Percentiles rank a stretch among this genome's conserved stretches.
Conservation (phyloP, 2,113 vertebrate species). For the Cyprinodon variegatus region DNA sequence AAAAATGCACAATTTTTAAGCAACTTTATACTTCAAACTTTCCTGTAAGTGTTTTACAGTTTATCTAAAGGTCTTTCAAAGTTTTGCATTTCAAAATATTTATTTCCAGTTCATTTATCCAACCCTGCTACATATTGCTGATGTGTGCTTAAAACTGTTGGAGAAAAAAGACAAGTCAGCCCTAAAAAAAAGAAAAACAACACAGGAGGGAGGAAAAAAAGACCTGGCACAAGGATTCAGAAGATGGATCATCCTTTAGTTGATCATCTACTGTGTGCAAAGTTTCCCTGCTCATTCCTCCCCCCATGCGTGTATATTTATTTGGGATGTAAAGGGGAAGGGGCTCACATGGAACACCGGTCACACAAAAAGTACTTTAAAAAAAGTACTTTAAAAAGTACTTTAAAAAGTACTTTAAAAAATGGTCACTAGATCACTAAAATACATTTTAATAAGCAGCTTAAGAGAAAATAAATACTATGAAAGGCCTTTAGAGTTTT, state of each 20-base stretch:
- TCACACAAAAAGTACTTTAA: not conserved
- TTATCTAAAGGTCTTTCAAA: not conserved
- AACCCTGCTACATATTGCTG: not conserved
- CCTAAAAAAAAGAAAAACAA: too few relatives aligned
- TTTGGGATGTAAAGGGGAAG: not conserved
- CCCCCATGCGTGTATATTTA: too few relatives aligned
- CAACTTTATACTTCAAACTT: not conserved
- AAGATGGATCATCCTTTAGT: too few relatives aligned
- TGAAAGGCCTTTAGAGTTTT: not conserved
- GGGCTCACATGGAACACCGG: too few relatives aligned
- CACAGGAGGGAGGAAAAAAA: not conserved
- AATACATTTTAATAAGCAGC: not conserved
- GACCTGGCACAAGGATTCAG: too few relatives aligned
- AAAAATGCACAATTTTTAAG: not conserved
- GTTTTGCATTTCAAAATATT: not conserved
- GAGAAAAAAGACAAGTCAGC: too few relatives aligned
- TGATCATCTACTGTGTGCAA: too few relatives aligned
- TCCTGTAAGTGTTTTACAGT: not conserved
- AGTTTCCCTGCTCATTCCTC: too few relatives aligned
- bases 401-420: not conserved
- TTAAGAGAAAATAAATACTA: not conserved
- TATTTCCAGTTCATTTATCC: not conserved
- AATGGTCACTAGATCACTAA: too few relatives aligned
- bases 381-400: not conserved
- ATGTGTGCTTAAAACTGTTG: not conserved